A percentile compares a stretch with the other conserved stretches of the same genome.
phyloP scores from a whole-genome alignment of 2,888 invertebrate genomes.

The Lithophane leautieri region DNA sequence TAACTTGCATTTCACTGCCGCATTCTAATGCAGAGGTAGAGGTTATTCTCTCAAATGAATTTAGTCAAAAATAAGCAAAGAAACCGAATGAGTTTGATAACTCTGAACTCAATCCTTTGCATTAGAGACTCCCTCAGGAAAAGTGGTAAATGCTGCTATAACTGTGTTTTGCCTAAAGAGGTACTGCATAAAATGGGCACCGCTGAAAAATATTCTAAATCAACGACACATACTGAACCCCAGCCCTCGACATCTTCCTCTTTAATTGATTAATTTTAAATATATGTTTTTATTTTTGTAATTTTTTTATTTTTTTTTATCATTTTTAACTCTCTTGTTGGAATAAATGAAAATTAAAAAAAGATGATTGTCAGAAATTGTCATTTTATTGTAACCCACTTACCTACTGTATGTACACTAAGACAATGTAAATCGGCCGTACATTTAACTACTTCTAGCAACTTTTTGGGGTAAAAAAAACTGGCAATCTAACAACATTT shows the following conservation, averaged over 20 bases:
- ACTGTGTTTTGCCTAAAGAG: not conserved
- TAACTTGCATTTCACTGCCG: not conserved
- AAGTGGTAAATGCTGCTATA: constrained; percentile 1
- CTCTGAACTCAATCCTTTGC: not conserved
- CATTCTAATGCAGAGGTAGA: not conserved
- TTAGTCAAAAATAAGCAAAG: constrained; percentile 5
- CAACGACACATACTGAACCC: not conserved
- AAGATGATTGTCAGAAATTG: not conserved
- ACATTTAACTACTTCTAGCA: not conserved
- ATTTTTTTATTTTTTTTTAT: too few relatives aligned
- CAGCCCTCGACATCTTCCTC: not conserved
- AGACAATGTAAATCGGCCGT: too few relatives aligned
- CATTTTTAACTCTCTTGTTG: not conserved
- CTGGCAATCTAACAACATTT: not conserved
- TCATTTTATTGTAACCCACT: not conserved
- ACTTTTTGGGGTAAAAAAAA: not conserved
- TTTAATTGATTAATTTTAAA: not conserved
- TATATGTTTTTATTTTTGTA: too few relatives aligned
- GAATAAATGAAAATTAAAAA: not conserved
- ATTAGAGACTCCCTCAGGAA: constrained; percentile 6
- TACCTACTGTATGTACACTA: not conserved
- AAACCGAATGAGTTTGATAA: too few relatives aligned
- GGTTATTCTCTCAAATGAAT: constrained; percentile 3
- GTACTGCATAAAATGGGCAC: not conserved
- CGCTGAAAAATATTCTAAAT: not conserved